A percentile compares a stretch with the other conserved stretches of the same genome.
Evolutionary conservation across 92 coral and sea anemone species (phyloP).

Genomic region (Umimayanthus chanpuru): DNA sequence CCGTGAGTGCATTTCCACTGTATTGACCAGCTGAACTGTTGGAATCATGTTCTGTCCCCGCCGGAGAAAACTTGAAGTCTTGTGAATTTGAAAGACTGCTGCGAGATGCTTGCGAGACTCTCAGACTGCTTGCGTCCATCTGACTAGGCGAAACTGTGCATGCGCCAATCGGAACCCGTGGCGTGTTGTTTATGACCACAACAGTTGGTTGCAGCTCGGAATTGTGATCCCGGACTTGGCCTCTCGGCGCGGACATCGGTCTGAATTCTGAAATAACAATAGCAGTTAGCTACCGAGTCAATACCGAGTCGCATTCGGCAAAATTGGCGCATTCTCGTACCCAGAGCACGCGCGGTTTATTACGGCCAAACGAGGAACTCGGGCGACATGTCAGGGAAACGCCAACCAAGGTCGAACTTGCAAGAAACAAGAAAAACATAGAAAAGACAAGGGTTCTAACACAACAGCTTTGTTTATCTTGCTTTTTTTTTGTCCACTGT

Average conservation of each 20-base stretch:
- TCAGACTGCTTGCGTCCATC: neutral
- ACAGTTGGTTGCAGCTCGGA: constrained; percentile 15
- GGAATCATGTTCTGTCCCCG: neutral
- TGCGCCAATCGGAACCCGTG: neutral
- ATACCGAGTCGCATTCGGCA: no score
- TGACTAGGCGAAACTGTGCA: neutral
- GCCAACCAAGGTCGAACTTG: no score
- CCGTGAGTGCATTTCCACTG: neutral
- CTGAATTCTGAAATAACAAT: neutral
- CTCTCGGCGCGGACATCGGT: neutral
- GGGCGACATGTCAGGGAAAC: no score
- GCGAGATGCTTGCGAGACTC: neutral
- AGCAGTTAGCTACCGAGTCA: neutral
- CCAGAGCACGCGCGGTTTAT: no score
- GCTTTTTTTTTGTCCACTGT: no score
- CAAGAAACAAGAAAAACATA: no score
- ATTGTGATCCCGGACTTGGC: neutral
- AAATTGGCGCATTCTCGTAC: no score
- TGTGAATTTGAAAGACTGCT: neutral
- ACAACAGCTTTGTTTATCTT: no score
- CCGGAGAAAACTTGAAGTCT: neutral
- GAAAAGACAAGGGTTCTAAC: no score
- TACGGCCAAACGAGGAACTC: no score
- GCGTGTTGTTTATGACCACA: constrained; percentile 4
- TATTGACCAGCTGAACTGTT: neutral